Conservation (phyloP, 2,113 vertebrate species). For the Peromyscus maniculatus region DNA sequence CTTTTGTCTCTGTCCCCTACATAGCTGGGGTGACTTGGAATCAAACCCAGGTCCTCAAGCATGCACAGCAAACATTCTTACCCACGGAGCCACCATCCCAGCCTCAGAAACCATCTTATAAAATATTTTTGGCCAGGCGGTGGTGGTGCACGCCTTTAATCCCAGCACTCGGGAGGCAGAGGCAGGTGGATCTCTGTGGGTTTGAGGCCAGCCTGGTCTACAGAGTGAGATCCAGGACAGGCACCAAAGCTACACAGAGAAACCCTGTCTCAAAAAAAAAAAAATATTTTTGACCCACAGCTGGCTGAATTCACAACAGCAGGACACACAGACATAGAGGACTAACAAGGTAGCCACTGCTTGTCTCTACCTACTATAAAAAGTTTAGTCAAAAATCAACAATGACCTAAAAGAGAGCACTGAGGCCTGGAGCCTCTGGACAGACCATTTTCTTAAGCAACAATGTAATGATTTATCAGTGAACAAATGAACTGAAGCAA, state of each 20-base stretch:
- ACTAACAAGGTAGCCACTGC: neutral
- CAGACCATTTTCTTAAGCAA: conserved; percentile 8
- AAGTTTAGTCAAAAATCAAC: neutral
- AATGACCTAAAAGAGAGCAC: neutral
- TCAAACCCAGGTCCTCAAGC: neutral
- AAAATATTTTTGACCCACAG: neutral
- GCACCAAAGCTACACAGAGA: no score
- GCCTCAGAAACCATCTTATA: neutral
- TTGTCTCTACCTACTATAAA: neutral
- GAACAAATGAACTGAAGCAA: conserved; percentile 57
- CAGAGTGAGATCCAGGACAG: no score
- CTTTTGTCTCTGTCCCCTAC: neutral
- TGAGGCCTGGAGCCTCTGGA: neutral
- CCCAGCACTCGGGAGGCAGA: no score
- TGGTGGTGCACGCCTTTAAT: no score
- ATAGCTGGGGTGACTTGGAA: neutral
- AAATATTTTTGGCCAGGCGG: neutral
- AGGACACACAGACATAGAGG: neutral
- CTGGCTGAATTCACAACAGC: neutral
- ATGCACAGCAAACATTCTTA: neutral
- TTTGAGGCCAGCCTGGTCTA: no score
- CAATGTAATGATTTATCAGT: neutral
- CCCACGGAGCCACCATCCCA: neutral
- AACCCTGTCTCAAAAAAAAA: no score
- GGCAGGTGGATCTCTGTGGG: no score